Evolutionary conservation across 2,113 vertebrate genomes (phyloP).

Genomic region (Cariama cristata): DNA sequence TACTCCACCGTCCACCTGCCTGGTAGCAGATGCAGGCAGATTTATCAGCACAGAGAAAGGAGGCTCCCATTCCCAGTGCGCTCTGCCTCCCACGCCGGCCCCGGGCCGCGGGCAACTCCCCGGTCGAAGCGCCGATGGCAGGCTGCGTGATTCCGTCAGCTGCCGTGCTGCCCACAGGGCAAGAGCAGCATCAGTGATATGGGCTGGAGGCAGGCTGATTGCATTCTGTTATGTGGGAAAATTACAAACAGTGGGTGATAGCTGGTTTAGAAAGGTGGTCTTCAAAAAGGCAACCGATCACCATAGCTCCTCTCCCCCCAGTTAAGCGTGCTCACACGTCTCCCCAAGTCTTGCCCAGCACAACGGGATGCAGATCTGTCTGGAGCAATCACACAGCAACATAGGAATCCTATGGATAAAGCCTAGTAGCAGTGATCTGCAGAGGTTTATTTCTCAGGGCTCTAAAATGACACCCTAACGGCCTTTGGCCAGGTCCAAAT

Average conservation of each 20-base stretch:
- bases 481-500: not conserved
- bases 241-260: not conserved
- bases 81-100: not conserved
- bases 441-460: not conserved
- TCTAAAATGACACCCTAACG: not conserved
- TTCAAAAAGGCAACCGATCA: not conserved
- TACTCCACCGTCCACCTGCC: not conserved
- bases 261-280: not conserved
- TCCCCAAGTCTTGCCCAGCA: not conserved
- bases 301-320: not conserved
- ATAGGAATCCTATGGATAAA: not conserved
- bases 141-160: not conserved
- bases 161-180: not conserved
- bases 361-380: not conserved
- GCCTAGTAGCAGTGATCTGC: not conserved
- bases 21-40: not conserved
- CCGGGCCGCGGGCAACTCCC: not conserved
- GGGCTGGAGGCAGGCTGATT: not conserved
- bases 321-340: fast-evolving
- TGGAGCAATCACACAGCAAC: fast-evolving
- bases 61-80: not conserved
- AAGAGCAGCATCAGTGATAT: not conserved
- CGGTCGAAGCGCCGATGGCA: not conserved
- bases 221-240: not conserved
- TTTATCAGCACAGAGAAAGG: not conserved